phyloP scores from a whole-genome alignment of 2,113 vertebrate species.

The Pandion haliaetus region DNA sequence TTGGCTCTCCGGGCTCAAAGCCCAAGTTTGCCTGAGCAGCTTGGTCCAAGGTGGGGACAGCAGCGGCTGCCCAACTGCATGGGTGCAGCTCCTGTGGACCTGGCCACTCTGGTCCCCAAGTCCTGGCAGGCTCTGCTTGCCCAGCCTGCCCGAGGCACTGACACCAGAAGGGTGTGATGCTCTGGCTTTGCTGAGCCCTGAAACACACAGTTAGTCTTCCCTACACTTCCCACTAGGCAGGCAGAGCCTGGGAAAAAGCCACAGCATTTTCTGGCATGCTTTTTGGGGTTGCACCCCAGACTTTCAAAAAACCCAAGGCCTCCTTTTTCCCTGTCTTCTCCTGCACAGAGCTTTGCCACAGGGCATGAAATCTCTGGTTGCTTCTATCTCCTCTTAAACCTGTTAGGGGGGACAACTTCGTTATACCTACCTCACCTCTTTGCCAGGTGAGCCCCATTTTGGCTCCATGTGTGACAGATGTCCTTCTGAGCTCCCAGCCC shows the following conservation, averaged over 20 bases:
- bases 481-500: neutral
- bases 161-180: fast-evolving
- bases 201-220: neutral
- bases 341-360: neutral
- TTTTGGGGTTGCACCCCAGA: neutral
- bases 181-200: neutral
- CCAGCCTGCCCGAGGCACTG: neutral
- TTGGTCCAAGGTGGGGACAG: neutral
- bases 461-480: neutral
- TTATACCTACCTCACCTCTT: neutral
- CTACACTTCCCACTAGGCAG: neutral
- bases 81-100: neutral
- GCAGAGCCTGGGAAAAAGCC: neutral
- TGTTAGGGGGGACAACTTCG: neutral
- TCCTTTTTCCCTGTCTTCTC: neutral
- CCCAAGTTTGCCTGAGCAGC: neutral
- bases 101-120: neutral
- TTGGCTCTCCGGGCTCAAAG: neutral
- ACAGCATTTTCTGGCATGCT: neutral
- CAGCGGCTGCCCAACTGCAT: neutral
- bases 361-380: neutral
- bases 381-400: neutral
- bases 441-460: neutral
- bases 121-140: neutral
- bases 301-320: neutral